Conservation (phyloP, 2,113 vertebrate genomes). For the Aptenodytes patagonicus region DNA sequence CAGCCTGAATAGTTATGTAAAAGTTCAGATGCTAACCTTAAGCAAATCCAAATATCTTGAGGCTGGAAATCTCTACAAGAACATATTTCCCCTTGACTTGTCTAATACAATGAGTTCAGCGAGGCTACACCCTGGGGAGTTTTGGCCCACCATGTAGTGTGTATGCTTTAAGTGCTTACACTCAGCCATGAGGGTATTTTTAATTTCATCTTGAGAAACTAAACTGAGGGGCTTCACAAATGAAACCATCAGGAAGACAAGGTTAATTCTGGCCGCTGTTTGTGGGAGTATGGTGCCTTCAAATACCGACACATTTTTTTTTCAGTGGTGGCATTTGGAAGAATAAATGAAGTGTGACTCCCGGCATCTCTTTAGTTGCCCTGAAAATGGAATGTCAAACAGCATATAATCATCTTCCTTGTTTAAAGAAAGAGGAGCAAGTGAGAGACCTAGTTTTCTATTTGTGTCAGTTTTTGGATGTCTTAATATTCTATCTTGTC, state of each 20-base stretch:
- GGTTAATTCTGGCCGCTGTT: slow-evolving; percentile 63
- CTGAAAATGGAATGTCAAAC: slow-evolving; percentile 73
- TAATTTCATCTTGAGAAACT: slow-evolving; percentile 48
- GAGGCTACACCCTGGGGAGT: slow-evolving; percentile 45
- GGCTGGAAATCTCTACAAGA: slow-evolving; percentile 55
- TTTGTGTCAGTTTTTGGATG: slow-evolving; percentile 77
- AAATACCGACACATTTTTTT: slow-evolving; percentile 43
- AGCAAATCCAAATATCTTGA: slow-evolving; percentile 41
- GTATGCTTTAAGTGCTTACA: slow-evolving; percentile 1
- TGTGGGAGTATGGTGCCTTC: slow-evolving; percentile 55
- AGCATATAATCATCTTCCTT: slow-evolving; percentile 73
- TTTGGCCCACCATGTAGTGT: slow-evolving; percentile 45
- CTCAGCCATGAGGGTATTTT: slow-evolving; percentile 36
- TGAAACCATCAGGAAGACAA: slow-evolving; percentile 55
- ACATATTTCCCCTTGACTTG: slow-evolving; percentile 57
- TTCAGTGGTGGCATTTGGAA: slow-evolving; percentile 55
- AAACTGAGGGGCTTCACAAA: slow-evolving; percentile 34
- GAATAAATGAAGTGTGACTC: slow-evolving; percentile 68
- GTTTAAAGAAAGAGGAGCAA: slow-evolving; percentile 57
- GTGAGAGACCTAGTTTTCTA: slow-evolving; percentile 69
- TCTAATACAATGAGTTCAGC: slow-evolving; percentile 64
- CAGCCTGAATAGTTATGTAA: slow-evolving; percentile 29
- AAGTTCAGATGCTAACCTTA: slow-evolving; percentile 48
- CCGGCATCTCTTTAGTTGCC: slow-evolving; percentile 57
- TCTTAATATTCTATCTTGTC: slow-evolving; percentile 75